Evolutionary conservation across 2,888 invertebrate genomes (phyloP).

Genomic region (Mesorhabditis belari): DNA sequence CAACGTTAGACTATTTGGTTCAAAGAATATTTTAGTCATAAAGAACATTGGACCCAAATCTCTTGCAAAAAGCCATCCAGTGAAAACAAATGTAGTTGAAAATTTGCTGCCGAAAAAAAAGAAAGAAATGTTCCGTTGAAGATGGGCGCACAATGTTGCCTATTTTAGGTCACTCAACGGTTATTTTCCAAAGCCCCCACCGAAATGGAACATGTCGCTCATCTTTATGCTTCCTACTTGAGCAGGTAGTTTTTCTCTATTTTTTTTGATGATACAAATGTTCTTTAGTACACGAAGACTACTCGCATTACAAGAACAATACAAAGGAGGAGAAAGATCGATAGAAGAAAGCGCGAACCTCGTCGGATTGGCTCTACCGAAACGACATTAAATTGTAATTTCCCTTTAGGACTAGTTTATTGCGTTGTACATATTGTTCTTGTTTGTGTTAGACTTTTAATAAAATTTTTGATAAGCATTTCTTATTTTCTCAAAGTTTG

Average conservation of each 20-base stretch:
- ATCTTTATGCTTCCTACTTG: conserved; percentile 41
- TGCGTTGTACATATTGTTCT: background rate
- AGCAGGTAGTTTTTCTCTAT: conserved; percentile 17
- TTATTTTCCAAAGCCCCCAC: conserved; percentile 34
- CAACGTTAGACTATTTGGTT: no score
- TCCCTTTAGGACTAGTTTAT: background rate
- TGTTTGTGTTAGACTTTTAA: background rate
- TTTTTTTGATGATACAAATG: background rate
- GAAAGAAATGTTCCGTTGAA: no score
- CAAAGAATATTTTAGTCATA: no score
- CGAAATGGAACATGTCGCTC: conserved; percentile 39
- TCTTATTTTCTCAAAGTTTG: background rate
- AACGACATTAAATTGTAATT: conserved; percentile 4
- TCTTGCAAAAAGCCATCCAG: no score
- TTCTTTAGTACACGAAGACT: conserved; percentile 29
- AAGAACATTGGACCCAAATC: no score
- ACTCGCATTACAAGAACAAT: conserved; percentile 34
- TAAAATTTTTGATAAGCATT: background rate
- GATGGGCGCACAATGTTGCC: no score
- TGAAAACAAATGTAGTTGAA: no score
- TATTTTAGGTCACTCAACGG: conserved; percentile 23
- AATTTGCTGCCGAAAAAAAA: no score
- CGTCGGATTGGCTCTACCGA: conserved; percentile 44
- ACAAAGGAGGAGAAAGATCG: conserved; percentile 40
- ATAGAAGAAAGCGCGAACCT: conserved; percentile 44